phyloP scores from a whole-genome alignment of 2,888 invertebrate genomes.

The Cenopis cana region DNA sequence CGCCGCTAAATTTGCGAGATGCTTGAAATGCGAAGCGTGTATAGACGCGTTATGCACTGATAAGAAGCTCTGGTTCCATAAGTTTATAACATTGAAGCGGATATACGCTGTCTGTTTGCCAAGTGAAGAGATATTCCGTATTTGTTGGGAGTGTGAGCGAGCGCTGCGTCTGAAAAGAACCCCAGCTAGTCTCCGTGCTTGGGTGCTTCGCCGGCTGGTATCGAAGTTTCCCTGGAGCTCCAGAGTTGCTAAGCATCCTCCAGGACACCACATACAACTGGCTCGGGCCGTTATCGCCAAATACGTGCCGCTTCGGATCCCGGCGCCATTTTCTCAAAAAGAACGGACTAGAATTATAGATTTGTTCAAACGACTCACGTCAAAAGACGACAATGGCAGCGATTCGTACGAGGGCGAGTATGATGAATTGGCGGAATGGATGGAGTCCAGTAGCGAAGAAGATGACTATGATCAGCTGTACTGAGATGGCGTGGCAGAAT shows the following conservation, averaged over 20 bases:
- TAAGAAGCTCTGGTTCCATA: conserved; percentile 35
- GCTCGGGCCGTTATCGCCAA: conserved; percentile 9
- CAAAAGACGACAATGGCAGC: neutral
- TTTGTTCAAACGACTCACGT: neutral
- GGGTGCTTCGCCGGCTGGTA: neutral
- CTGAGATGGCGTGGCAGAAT: too few relatives aligned
- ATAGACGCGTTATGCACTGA: conserved; percentile 17
- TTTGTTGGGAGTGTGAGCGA: conserved; percentile 36
- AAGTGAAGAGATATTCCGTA: conserved; percentile 31
- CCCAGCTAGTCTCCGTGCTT: neutral
- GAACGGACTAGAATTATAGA: neutral
- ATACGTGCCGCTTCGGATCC: conserved; percentile 5
- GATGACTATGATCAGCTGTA: neutral
- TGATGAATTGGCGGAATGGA: neutral
- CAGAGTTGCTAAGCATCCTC: neutral
- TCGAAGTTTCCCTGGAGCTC: neutral
- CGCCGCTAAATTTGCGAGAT: conserved; percentile 21
- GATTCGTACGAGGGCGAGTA: too few relatives aligned
- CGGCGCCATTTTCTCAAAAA: neutral
- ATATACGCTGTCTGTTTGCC: conserved; percentile 23
- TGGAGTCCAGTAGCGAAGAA: neutral
- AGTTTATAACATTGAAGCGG: conserved; percentile 23
- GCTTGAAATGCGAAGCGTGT: conserved; percentile 37
- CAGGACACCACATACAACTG: conserved; percentile 8
- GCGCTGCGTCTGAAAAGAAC: conserved; percentile 1